A percentile compares a stretch with the other conserved stretches of the same genome.
These are phyloP conservation scores for Mus pahari DNA, from an alignment of 2,113 vertebrate genomes.

Conservation along the genomic window DNA sequence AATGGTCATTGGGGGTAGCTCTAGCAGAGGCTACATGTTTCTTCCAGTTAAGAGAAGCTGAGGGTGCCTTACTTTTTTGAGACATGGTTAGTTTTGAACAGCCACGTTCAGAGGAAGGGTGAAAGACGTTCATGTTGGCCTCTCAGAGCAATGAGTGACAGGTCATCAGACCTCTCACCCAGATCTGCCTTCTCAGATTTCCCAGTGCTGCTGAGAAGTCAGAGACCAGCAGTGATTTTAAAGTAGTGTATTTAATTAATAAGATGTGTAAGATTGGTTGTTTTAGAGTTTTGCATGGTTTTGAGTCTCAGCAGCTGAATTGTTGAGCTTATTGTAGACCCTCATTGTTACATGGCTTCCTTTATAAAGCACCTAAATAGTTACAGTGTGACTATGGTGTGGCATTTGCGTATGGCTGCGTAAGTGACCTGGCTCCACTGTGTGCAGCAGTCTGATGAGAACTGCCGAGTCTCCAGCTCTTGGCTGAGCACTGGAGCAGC, in stretches of 20 bases:
- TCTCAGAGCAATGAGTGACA: neutral
- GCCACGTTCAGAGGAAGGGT: no score
- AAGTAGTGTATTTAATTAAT: neutral
- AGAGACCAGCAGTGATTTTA: neutral
- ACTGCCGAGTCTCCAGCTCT: neutral
- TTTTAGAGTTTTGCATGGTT: conserved; percentile 35
- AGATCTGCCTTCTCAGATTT: neutral
- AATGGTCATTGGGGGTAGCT: neutral
- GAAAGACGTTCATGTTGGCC: neutral
- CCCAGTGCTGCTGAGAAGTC: neutral
- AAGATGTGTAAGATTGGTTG: neutral
- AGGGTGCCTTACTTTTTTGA: neutral
- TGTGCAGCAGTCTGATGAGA: neutral
- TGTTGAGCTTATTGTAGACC: neutral
- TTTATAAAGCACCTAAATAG: neutral
- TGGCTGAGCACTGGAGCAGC: neutral
- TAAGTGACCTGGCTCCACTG: neutral
- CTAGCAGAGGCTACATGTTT: neutral
- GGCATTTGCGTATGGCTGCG: neutral
- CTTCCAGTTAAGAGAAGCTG: neutral
- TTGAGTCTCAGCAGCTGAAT: conserved; percentile 27
- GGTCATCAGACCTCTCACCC: neutral
- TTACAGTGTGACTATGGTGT: neutral
- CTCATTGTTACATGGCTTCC: neutral
- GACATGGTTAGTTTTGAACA: neutral